phyloP scores from a whole-genome alignment of 2,113 vertebrate species.

The Cacatua alba region DNA sequence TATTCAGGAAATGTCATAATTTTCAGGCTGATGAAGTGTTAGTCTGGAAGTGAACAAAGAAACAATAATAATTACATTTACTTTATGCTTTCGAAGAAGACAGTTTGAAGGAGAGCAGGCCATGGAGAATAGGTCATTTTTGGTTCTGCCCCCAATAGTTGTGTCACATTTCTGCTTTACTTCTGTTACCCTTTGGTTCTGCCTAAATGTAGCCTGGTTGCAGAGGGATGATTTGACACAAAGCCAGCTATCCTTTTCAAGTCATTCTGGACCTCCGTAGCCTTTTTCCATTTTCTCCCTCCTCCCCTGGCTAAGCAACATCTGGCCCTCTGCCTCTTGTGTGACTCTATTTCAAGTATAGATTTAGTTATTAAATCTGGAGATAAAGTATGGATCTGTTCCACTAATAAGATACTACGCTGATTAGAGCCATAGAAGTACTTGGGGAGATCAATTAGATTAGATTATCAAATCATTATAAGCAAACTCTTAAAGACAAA shows the following conservation, averaged over 20 bases:
- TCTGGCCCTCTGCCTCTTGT: conserved; percentile 13
- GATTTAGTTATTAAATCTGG: conserved; percentile 69
- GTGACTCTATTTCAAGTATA: conserved; percentile 60
- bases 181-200: background rate
- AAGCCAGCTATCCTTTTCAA: background rate
- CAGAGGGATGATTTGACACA: background rate
- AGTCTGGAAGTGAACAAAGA: conserved; percentile 32
- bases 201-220: background rate
- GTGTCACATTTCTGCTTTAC: background rate
- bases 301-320: background rate
- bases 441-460: conserved; percentile 56
- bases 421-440: conserved; percentile 57
- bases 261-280: background rate
- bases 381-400: conserved; percentile 66
- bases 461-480: conserved; percentile 63
- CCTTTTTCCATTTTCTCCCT: background rate
- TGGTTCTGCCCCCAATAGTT: background rate
- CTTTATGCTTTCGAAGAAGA: background rate
- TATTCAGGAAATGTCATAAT: conserved; percentile 35
- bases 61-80: conserved; percentile 10
- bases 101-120: background rate
- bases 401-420: conserved; percentile 44
- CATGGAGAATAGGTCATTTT: background rate
- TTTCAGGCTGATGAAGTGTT: conserved; percentile 43
- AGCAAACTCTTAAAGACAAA: conserved; percentile 60